A percentile compares a stretch with the other conserved stretches of the same genome.
Conservation (phyloP, 2,113 vertebrate genomes). For the Chauna torquata region DNA sequence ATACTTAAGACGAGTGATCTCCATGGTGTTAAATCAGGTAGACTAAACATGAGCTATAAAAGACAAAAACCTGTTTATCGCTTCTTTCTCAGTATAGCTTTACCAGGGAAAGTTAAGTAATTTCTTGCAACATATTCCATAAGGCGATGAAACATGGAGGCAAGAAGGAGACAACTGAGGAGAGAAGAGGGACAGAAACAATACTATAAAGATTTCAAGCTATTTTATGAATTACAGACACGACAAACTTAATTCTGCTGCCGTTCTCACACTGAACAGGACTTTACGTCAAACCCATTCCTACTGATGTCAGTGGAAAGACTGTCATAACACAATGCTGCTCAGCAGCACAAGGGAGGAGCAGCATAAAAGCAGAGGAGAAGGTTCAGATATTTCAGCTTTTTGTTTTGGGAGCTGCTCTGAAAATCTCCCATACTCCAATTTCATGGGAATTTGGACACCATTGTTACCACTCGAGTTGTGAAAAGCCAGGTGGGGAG, state of each 20-base stretch:
- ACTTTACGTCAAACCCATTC: neutral
- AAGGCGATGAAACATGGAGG: neutral
- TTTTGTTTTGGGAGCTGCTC: neutral
- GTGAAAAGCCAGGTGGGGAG: neutral
- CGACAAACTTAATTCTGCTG: neutral
- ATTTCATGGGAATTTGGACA: neutral
- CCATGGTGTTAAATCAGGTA: neutral
- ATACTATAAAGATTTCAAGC: neutral
- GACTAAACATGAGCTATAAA: constrained; percentile 5
- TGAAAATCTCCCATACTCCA: neutral
- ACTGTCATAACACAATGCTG: neutral
- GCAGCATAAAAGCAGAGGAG: neutral
- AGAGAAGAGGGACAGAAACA: neutral
- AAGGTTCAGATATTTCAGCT: neutral
- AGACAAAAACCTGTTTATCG: neutral
- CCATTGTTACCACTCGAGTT: neutral
- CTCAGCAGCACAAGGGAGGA: neutral
- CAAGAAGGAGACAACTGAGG: neutral
- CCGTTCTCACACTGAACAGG: neutral
- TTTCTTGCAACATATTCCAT: neutral
- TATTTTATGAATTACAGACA: neutral
- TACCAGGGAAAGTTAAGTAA: neutral
- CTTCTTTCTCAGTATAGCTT: neutral
- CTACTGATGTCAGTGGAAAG: neutral
- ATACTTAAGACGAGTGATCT: neutral